Conservation (phyloP, 2,797 vertebrate genomes). For the Pelochelys cantorii region DNA sequence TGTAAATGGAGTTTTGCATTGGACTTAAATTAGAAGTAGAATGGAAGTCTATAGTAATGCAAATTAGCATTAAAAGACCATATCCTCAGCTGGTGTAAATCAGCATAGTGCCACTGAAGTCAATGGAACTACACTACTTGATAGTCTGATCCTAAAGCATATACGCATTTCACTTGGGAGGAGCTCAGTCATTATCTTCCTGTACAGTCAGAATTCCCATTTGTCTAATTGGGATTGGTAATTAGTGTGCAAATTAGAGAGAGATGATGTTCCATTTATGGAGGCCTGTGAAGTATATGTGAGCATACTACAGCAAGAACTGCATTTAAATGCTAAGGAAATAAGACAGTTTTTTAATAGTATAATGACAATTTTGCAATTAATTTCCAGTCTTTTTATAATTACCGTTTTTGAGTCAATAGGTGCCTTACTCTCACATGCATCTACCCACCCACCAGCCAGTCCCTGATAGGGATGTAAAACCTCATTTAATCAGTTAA, state of each 20-base stretch:
- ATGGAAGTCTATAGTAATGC: not conserved
- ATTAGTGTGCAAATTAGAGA: not conserved
- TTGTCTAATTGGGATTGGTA: not conserved
- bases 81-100: not conserved
- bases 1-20: not conserved
- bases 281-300: no score
- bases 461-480: no score
- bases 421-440: not conserved
- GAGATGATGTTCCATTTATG: slow-evolving; percentile 14
- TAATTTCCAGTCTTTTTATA: not conserved
- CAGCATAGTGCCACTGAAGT: not conserved
- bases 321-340: not conserved
- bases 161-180: not conserved
- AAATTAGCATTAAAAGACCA: not conserved
- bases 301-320: not conserved
- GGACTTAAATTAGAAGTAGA: not conserved
- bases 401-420: not conserved
- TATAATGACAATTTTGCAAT: not conserved
- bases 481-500: no score
- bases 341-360: not conserved
- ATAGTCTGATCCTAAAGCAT: not conserved
- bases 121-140: no score
- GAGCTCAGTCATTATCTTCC: not conserved
- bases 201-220: not conserved
- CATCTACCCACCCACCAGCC: no score